Evolutionary conservation across 2,888 invertebrate species (phyloP).

Genomic region (Caenorhabditis zanzibari): DNA sequence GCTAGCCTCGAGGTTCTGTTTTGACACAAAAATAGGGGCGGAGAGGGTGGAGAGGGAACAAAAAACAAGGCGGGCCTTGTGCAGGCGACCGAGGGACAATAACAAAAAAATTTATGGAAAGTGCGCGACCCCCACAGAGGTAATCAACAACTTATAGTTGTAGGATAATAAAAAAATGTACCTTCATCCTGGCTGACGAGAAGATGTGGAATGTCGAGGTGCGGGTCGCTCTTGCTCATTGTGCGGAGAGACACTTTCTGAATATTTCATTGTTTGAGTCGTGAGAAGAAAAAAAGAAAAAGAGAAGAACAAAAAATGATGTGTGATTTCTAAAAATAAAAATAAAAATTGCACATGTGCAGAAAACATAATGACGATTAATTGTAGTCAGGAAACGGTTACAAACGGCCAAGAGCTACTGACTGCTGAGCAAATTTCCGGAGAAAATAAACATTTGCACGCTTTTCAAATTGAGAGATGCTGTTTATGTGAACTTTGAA

Average conservation of each 20-base stretch:
- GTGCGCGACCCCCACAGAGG: constrained; percentile 6
- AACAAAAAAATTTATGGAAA: constrained; percentile 54
- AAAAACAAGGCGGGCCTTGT: constrained; percentile 44
- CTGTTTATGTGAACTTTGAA: constrained; percentile 41
- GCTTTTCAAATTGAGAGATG: constrained; percentile 5
- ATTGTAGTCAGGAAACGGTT: constrained; percentile 30
- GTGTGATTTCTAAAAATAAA: constrained; percentile 33
- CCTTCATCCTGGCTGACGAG: constrained; percentile 72
- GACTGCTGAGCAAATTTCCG: constrained; percentile 33
- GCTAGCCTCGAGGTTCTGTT: constrained; percentile 47
- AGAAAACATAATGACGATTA: constrained; percentile 31
- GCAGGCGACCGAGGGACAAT: constrained; percentile 27
- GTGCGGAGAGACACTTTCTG: constrained; percentile 69
- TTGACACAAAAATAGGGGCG: constrained; percentile 45
- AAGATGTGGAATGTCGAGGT: constrained; percentile 72
- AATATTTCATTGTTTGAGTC: constrained; percentile 33
- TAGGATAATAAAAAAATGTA: constrained; percentile 6
- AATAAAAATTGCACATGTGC: constrained; percentile 8
- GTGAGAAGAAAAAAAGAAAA: neutral
- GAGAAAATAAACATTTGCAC: constrained; percentile 46
- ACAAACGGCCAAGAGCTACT: neutral
- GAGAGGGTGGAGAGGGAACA: constrained; percentile 35
- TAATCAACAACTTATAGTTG: constrained; percentile 30
- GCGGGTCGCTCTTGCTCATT: constrained; percentile 72
- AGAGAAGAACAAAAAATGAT: neutral